A percentile compares a stretch with the other conserved stretches of the same genome.
These are phyloP conservation scores for Scaptomyza montana DNA, from an alignment of 1,140 invertebrate species.

Conservation along the genomic window DNA sequence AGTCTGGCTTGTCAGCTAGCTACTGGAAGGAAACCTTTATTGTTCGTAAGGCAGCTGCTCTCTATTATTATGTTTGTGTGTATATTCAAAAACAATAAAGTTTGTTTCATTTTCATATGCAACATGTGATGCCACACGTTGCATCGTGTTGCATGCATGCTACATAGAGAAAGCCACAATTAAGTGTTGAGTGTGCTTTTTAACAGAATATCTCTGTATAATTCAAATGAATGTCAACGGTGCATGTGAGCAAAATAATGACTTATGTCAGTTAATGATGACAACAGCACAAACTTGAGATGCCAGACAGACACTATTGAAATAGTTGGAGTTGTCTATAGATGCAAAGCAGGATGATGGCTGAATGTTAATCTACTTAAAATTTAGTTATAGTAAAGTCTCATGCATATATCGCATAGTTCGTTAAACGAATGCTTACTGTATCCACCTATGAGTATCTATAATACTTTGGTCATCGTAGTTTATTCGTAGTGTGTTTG, in stretches of 20 bases:
- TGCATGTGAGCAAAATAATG: constrained; percentile 45
- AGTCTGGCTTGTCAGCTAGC: too few species aligned
- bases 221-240: constrained; percentile 57
- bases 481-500: not conserved
- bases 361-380: too few species aligned
- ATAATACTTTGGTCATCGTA: constrained; percentile 7
- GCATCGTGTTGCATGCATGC: not conserved
- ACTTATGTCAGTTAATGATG: constrained; percentile 38
- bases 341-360: not conserved
- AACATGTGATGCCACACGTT: not conserved
- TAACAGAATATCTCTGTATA: constrained; percentile 2
- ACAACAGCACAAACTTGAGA: constrained; percentile 35
- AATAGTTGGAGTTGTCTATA: constrained; percentile 11
- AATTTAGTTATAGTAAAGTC: too few species aligned
- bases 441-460: not conserved
- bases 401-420: too few species aligned
- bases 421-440: too few species aligned
- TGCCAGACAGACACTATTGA: constrained; percentile 16
- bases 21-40: not conserved
- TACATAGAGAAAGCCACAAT: constrained; percentile 8
- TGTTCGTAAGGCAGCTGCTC: constrained; percentile 2
- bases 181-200: constrained; percentile 44
- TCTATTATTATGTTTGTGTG: constrained; percentile 1
- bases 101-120: constrained; percentile 53
- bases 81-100: constrained; percentile 58